phyloP scores from a whole-genome alignment of 2,113 vertebrate genomes.

The Gymnobelideus leadbeateri region DNA sequence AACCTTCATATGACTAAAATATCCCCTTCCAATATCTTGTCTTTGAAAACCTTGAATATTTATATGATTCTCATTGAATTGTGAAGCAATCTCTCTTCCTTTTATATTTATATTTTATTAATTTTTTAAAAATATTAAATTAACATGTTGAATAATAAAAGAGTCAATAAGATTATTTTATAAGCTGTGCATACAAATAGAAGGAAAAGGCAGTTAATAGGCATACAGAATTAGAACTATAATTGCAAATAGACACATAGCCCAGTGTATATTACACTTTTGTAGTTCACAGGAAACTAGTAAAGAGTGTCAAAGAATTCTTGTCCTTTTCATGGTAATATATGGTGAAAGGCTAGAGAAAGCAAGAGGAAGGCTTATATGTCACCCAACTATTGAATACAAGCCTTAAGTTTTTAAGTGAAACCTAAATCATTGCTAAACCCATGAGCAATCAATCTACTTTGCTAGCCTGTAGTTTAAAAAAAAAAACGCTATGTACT shows the following conservation, averaged over 20 bases:
- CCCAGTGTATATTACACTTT: constrained; percentile 49
- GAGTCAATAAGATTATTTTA: constrained; percentile 63
- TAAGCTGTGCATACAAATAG: constrained; percentile 63
- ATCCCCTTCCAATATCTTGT: constrained; percentile 21
- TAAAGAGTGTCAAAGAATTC: constrained; percentile 61
- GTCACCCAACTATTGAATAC: constrained; percentile 5
- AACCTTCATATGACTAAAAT: constrained; percentile 61
- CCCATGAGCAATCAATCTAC: neutral
- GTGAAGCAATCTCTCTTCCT: constrained; percentile 53
- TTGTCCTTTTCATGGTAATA: constrained; percentile 57
- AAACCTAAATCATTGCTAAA: constrained; percentile 12
- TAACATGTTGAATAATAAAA: constrained; percentile 75
- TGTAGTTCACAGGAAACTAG: constrained; percentile 55
- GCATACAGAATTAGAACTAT: constrained; percentile 58
- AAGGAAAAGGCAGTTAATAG: constrained; percentile 44
- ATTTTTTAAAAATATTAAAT: constrained; percentile 72
- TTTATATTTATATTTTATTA: constrained; percentile 61
- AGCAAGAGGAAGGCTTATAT: constrained; percentile 35
- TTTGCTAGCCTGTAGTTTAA: constrained; percentile 32
- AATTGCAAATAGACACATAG: constrained; percentile 53
- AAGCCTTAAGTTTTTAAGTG: constrained; percentile 40
- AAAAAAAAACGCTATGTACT: constrained; percentile 30
- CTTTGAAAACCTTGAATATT: constrained; percentile 47
- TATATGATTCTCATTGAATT: constrained; percentile 51
- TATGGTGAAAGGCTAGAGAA: constrained; percentile 30